These are phyloP conservation scores for Galago senegalensis DNA, from an alignment of 2,797 vertebrate genomes.

Conservation along the genomic window DNA sequence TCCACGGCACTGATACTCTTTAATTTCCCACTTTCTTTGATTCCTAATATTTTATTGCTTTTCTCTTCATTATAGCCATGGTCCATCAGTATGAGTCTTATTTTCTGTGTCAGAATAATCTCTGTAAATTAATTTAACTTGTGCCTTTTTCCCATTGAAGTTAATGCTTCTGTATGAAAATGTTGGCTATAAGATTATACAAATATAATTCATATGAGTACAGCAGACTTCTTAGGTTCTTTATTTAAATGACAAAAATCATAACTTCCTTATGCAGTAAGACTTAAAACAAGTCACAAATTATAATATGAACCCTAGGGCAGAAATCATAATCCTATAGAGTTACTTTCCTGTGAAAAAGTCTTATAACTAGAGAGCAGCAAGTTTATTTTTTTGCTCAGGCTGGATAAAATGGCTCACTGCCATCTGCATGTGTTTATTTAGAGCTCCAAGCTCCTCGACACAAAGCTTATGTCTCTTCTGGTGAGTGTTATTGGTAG, in stretches of 20 bases:
- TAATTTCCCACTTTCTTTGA: conserved; percentile 25
- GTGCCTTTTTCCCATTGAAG: not conserved
- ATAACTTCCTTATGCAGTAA: conserved; percentile 14
- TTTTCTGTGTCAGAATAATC: conserved; percentile 39
- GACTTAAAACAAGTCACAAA: conserved; percentile 44
- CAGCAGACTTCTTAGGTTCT: conserved; percentile 23
- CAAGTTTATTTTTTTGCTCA: not conserved
- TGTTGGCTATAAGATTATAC: conserved; percentile 43
- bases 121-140: conserved; percentile 56
- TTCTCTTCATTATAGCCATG: conserved; percentile 9
- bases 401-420: conserved; percentile 1
- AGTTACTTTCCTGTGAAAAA: conserved; percentile 53
- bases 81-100: not conserved
- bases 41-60: conserved; percentile 18
- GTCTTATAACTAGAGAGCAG: conserved; percentile 20
- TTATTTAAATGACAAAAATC: conserved; percentile 58
- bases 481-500: conserved; percentile 38
- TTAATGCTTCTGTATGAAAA: conserved; percentile 35
- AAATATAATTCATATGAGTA: conserved; percentile 50
- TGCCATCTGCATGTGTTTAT: conserved; percentile 39
- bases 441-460: conserved; percentile 36
- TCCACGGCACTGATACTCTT: not conserved
- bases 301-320: conserved; percentile 20
- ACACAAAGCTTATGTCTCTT: conserved; percentile 54
- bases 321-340: conserved; percentile 59